These are phyloP conservation scores for Heptranchias perlo DNA, from an alignment of 2,113 vertebrate species.

Conservation along the genomic window DNA sequence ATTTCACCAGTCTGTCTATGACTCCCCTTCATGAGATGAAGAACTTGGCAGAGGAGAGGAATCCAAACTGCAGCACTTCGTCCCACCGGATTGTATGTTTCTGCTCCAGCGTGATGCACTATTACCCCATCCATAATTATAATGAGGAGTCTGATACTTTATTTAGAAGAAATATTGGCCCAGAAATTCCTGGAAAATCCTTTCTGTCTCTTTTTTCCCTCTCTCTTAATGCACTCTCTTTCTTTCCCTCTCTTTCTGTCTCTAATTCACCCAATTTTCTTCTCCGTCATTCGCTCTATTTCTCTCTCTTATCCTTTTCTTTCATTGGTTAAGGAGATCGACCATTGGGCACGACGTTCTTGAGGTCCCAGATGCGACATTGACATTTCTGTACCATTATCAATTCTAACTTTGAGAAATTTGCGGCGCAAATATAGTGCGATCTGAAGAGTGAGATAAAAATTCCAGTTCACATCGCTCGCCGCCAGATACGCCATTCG, in stretches of 20 bases:
- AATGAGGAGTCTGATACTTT: too few species aligned
- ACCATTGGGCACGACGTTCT: not conserved
- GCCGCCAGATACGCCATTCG: not conserved
- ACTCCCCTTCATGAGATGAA: not conserved
- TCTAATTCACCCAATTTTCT: not conserved
- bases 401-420: not conserved
- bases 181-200: not conserved
- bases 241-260: not conserved
- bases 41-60: not conserved
- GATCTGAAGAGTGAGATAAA: not conserved
- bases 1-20: too few species aligned
- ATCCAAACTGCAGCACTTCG: not conserved
- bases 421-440: not conserved
- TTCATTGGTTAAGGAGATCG: not conserved
- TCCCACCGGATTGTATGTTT: not conserved
- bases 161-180: not conserved
- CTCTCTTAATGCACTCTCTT: not conserved
- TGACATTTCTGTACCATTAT: not conserved
- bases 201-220: not conserved
- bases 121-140: not conserved
- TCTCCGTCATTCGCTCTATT: not conserved
- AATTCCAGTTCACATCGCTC: not conserved
- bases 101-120: not conserved
- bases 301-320: not conserved
- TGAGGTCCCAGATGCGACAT: not conserved